A percentile compares a stretch with the other conserved stretches of the same genome.
Conservation (phyloP, 2,888 invertebrate species). For the Neuroscelio doddi region DNA sequence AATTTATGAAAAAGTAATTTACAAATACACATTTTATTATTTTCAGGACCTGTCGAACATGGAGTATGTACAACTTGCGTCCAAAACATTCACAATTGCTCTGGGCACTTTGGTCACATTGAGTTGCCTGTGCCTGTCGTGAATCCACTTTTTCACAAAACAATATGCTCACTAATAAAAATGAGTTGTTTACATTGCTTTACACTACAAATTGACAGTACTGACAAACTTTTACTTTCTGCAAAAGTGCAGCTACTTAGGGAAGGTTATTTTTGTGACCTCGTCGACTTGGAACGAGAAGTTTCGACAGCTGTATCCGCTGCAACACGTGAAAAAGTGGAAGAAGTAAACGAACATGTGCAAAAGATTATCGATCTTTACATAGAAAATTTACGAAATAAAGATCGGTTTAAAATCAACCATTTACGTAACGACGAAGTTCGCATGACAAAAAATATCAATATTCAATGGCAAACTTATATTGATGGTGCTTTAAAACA, state of each 20-base stretch:
- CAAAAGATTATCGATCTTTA: constrained; percentile 73
- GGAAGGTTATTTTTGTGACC: constrained; percentile 82
- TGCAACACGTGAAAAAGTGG: constrained; percentile 48
- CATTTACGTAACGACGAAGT: constrained; percentile 68
- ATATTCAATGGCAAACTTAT: constrained; percentile 73
- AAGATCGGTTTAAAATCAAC: constrained; percentile 54
- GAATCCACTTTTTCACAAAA: constrained; percentile 91
- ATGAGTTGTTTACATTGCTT: constrained; percentile 82
- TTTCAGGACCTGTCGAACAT: constrained; percentile 76
- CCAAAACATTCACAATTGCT: constrained; percentile 80
- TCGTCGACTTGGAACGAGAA: constrained; percentile 78
- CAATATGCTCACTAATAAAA: constrained; percentile 79
- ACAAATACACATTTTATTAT: not conserved
- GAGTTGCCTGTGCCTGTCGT: constrained; percentile 89
- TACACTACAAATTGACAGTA: constrained; percentile 78
- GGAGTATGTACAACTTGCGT: constrained; percentile 88
- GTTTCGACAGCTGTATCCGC: constrained; percentile 52
- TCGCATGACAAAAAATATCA: constrained; percentile 72
- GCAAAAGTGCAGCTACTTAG: constrained; percentile 83
- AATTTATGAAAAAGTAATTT: not conserved
- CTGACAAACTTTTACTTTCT: constrained; percentile 76
- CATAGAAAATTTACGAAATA: constrained; percentile 60
- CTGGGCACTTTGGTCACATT: constrained; percentile 97
- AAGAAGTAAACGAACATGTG: constrained; percentile 61
- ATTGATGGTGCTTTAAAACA: no score